Percentiles rank a stretch among this genome's conserved stretches.
Conservation (phyloP, 37 sponge, comb jelly and placozoan genomes). For the Cladorhizidae sp. region DNA sequence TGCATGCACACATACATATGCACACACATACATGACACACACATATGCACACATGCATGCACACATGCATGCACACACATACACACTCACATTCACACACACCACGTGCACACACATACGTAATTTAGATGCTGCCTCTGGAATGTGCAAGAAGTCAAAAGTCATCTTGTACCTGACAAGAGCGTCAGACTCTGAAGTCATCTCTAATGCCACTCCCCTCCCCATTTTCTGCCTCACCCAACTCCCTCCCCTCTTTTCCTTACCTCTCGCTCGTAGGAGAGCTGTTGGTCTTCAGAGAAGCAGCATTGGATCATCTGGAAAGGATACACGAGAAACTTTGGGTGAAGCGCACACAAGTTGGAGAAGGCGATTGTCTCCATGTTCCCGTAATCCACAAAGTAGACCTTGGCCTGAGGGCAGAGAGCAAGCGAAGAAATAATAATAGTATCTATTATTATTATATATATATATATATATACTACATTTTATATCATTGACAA, state of each 20-base stretch:
- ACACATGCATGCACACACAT: conserved; percentile 51
- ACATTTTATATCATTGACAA: too few relatives aligned
- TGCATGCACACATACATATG: too few relatives aligned
- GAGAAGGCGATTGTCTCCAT: not conserved
- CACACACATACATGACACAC: too few relatives aligned
- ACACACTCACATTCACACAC: conserved; percentile 65
- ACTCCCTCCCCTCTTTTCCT: not conserved
- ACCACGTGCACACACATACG: conserved; percentile 63
- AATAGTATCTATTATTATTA: too few relatives aligned
- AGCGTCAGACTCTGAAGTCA: too few relatives aligned
- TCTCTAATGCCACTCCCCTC: too few relatives aligned
- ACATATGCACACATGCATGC: not conserved
- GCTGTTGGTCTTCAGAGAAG: not conserved
- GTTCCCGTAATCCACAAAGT: conserved; percentile 24
- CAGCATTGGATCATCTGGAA: conserved; percentile 41
- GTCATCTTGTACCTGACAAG: too few relatives aligned
- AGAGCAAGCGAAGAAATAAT: too few relatives aligned
- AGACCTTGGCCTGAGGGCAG: conserved; percentile 19
- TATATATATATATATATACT: too few relatives aligned
- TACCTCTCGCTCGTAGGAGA: conserved; percentile 18
- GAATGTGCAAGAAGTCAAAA: too few relatives aligned
- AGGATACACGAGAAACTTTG: conserved; percentile 19
- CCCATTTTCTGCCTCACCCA: too few relatives aligned
- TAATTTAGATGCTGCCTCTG: too few relatives aligned
- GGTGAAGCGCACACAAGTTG: not conserved